phyloP scores from a whole-genome alignment of 64 coral and sea anemone genomes.

The Pocillopora damicornis region DNA sequence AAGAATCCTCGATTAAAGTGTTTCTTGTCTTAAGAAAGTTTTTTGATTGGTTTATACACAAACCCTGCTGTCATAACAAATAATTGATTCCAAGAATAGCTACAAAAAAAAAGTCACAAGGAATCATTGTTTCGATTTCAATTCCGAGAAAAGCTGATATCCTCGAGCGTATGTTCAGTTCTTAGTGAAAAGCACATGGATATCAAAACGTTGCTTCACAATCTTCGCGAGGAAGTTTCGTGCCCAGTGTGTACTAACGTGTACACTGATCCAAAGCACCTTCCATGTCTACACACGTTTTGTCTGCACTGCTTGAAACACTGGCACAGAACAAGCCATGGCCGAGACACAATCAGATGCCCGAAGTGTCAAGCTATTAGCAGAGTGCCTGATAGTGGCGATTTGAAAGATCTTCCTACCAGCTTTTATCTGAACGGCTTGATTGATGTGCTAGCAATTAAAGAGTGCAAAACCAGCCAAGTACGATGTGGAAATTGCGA shows the following conservation, averaged over 20 bases:
- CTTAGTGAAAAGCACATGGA: not conserved
- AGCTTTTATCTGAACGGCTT: constrained; percentile 6
- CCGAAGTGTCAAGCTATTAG: not conserved
- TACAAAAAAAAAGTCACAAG: not conserved
- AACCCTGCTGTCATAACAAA: not conserved
- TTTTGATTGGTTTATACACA: not conserved
- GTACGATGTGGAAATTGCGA: constrained; percentile 25
- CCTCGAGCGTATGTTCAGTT: not conserved
- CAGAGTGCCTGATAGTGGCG: not conserved
- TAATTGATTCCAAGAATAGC: not conserved
- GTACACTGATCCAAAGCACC: not conserved
- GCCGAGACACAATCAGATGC: not conserved
- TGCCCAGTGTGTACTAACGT: not conserved
- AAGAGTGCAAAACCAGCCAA: not conserved
- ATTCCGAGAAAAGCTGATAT: not conserved
- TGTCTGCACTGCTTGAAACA: constrained; percentile 22
- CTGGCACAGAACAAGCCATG: not conserved
- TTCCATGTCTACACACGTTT: constrained; percentile 13
- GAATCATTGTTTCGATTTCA: not conserved
- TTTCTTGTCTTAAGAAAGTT: not conserved
- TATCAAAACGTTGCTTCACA: not conserved
- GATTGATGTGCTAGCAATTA: constrained; percentile 1
- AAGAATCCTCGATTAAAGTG: too few species aligned
- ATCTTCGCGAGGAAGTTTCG: constrained; percentile 12
- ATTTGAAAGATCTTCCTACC: not conserved